Base-by-base conservation (phyloP, 2,888 invertebrate genomes). In the Apoda limacodes region DNA sequence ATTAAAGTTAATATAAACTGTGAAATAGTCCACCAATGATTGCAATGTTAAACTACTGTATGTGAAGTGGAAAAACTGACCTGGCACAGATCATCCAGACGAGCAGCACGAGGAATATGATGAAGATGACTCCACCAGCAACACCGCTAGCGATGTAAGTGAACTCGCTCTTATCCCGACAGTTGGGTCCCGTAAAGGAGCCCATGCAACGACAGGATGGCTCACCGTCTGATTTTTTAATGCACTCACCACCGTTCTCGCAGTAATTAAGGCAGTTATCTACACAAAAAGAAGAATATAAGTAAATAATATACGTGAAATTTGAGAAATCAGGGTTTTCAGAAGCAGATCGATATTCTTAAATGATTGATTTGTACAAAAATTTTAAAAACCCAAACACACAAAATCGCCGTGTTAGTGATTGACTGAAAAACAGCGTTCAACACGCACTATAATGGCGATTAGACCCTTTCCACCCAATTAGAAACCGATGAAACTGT, bases 41-140 rank as follows among this genome's bases (percentile, higher is more conserved):
- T 17, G 7, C 7, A n/a, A n/a, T n/a, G n/a, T n/a, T n/a, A n/a
- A n/a, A n/a, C n/a, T n/a, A n/a, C n/a, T n/a, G n/a, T 17, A 17
- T 17, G 17, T 17, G 17, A 6, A 6, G 17, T 17, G 5, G 5
- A 7, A 6, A 6, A 17, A 7, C 7, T 17, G 61, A 90, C 88
- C 92, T 89, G 35, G 93, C 95, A 64, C 96, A 96, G 60, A 96
- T 96, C 95, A 96, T 96, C 95, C 95, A 96, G 48, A 96, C 93
- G 31, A 96, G 86, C 42, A 96, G 83, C 19, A 95, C 94, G 50
- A 95, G 88, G 68, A 96, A 88, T 55, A 96, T 95, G 47, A 95
- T 90, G 55, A 96, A 88, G 49, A 95, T 91, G 37, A 96, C 95
- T n/a, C 93, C 91, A 10, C 93, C 94, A 5, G 95, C 94, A 42